These are phyloP conservation scores for Caerostris extrusa DNA, from an alignment of 1,140 invertebrate genomes.

Conservation along the genomic window DNA sequence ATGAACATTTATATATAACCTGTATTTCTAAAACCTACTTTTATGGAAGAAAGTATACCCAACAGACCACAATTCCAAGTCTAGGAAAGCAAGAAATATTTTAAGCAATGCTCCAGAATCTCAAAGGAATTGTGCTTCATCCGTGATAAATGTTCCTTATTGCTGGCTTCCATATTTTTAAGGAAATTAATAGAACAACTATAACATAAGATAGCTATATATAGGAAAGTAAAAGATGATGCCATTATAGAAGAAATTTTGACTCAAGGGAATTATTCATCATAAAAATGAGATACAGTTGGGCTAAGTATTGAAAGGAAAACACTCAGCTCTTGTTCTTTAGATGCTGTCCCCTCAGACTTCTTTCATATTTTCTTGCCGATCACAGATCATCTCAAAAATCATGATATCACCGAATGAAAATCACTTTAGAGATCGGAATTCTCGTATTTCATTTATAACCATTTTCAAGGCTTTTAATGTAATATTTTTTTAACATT, in stretches of 20 bases:
- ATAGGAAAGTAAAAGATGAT: not conserved
- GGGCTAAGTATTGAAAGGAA: too few species aligned
- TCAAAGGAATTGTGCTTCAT: not conserved
- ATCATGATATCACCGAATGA: too few species aligned
- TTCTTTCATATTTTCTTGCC: too few species aligned
- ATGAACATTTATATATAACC: not conserved
- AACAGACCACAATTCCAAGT: not conserved
- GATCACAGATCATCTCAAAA: too few species aligned
- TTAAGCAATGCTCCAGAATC: not conserved
- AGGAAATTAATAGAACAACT: not conserved
- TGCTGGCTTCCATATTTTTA: not conserved
- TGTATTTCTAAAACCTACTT: not conserved
- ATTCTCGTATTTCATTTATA: too few species aligned
- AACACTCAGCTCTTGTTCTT: too few species aligned
- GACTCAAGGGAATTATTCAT: not conserved
- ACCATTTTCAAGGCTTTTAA: too few species aligned
- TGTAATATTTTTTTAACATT: too few species aligned
- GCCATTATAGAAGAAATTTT: not conserved
- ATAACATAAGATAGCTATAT: not conserved
- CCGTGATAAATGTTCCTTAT: constrained; percentile 9
- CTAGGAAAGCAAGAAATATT: not conserved
- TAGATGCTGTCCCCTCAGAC: too few species aligned
- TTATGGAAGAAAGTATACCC: constrained; percentile 4
- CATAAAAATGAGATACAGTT: not conserved
- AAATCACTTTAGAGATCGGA: too few species aligned